These are phyloP conservation scores for Phytoseiulus persimilis DNA, from an alignment of 2,888 invertebrate genomes.

Conservation along the genomic window DNA sequence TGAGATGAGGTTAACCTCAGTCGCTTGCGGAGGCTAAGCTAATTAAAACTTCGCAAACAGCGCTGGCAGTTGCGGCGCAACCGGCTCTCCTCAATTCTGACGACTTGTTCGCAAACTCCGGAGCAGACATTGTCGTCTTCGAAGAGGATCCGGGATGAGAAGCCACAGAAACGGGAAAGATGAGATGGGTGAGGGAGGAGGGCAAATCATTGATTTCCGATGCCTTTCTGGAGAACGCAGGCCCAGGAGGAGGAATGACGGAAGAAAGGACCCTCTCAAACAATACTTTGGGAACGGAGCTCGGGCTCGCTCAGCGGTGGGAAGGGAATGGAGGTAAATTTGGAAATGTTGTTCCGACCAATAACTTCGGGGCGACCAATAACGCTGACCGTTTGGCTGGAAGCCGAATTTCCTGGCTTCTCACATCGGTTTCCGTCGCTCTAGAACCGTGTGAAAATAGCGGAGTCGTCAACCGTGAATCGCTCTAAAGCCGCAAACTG, in stretches of 20 bases:
- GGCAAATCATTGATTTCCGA: not conserved
- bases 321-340: not conserved
- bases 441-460: too few species aligned
- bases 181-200: not conserved
- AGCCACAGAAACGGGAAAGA: not conserved
- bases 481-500: too few species aligned
- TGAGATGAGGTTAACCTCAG: not conserved
- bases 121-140: too few species aligned
- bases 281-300: not conserved
- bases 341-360: not conserved
- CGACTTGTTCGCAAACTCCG: not conserved
- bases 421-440: too few species aligned
- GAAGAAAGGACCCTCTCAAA: not conserved
- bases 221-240: not conserved
- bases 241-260: not conserved
- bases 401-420: too few species aligned
- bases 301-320: not conserved
- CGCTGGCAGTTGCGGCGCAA: not conserved
- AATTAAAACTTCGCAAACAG: constrained; percentile 5
- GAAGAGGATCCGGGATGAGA: not conserved
- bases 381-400: not conserved
- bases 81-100: not conserved
- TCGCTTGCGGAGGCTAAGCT: not conserved
- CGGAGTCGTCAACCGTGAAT: too few species aligned
- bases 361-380: not conserved